phyloP scores from a whole-genome alignment of 2,113 vertebrate genomes.

The Tiliqua scincoides region DNA sequence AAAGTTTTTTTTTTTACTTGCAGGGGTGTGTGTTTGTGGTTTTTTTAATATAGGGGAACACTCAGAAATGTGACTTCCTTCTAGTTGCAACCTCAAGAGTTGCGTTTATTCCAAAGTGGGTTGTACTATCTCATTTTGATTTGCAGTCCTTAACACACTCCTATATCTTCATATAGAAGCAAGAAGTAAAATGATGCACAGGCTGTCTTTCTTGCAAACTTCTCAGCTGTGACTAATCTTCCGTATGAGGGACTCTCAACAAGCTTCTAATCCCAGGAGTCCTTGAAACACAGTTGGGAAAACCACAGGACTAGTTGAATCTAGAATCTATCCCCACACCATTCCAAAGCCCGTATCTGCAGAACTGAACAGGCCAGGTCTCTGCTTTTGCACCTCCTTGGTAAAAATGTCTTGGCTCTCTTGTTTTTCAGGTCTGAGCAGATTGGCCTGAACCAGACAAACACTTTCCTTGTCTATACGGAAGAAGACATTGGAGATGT shows the following conservation, averaged over 20 bases:
- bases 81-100: too few species aligned
- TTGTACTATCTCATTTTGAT: neutral
- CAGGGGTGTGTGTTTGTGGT: too few species aligned
- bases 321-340: neutral
- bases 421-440: constrained; percentile 70
- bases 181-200: neutral
- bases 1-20: neutral
- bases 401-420: neutral
- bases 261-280: neutral
- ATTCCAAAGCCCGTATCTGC: neutral
- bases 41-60: too few species aligned
- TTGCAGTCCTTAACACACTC: too few species aligned
- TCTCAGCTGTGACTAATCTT: neutral
- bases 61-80: too few species aligned
- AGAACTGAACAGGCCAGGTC: neutral
- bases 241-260: neutral
- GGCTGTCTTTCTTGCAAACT: neutral
- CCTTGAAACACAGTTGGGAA: neutral
- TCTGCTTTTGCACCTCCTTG: neutral
- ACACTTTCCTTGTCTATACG: constrained; percentile 93
- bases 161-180: neutral
- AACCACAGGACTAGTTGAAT: neutral
- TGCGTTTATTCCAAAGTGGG: neutral
- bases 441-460: constrained; percentile 87
- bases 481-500: constrained; percentile 95